These are phyloP conservation scores for Numenius arquata DNA, from an alignment of 2,113 vertebrate species.

Conservation along the genomic window DNA sequence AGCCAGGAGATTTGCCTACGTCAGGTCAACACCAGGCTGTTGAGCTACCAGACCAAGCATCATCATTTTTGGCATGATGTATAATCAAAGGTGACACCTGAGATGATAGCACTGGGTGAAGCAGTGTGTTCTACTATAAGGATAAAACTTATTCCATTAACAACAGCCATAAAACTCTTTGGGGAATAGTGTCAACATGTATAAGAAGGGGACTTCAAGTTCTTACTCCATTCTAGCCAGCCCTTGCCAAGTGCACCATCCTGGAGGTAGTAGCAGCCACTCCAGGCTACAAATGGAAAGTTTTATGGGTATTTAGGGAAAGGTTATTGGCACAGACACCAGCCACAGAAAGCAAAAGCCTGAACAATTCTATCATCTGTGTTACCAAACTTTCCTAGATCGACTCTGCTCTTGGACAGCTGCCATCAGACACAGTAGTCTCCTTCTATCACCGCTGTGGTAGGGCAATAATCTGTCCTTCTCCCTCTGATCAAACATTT, in stretches of 20 bases:
- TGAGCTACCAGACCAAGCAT: background rate
- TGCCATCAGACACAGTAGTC: conserved; percentile 29
- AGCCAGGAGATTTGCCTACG: background rate
- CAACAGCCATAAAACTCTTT: background rate
- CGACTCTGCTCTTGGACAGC: conserved; percentile 16
- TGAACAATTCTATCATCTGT: conserved; percentile 19
- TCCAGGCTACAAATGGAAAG: conserved; percentile 38
- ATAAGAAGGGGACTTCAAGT: background rate
- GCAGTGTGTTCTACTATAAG: background rate
- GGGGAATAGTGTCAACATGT: background rate
- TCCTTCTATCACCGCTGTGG: background rate
- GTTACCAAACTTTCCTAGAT: conserved; percentile 54
- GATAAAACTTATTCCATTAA: background rate
- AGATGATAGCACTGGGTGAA: background rate
- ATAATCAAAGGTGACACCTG: background rate
- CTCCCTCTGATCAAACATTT: conserved; percentile 30
- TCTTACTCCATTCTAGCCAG: background rate
- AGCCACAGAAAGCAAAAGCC: conserved; percentile 28
- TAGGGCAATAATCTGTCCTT: background rate
- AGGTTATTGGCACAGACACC: conserved; percentile 14
- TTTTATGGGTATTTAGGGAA: conserved; percentile 49
- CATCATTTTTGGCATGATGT: rapidly evolving
- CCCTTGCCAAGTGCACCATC: background rate
- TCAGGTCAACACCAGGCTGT: background rate
- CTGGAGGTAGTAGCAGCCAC: background rate